Evolutionary conservation across 1,140 invertebrate genomes (phyloP), one percentile per base, ranked within the genome.

Genomic region (Harpegnathos saltator): DNA sequence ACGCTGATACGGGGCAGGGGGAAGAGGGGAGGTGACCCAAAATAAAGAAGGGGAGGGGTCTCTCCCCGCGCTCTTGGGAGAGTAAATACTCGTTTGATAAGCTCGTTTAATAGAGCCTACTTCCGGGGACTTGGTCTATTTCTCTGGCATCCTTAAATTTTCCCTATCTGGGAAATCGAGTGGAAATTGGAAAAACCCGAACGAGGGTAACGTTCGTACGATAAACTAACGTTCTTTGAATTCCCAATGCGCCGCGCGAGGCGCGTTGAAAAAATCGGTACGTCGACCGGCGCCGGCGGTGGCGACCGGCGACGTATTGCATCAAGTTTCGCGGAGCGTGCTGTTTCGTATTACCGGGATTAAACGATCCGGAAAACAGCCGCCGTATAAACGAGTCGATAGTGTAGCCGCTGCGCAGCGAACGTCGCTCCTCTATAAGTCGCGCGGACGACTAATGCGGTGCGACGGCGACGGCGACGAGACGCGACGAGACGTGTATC

Each of bases 331-430:
- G 68, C 69, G 38, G 44, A 59, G 56, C 63, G 24, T 54, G 54
- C 56, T 89, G 82, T 85, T 85, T 86, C 87, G 84, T 89, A 91
- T 93, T 91, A 89, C 83, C 63, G 19, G 85, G 86, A 92, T 93
- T 92, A 92, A 92, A 93, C 85, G 85, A 74, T 59, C 82, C 54
- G 88, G 84, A 89, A 91, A 88, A 78, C 61, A 68, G 80, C 58
- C 63, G 50, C 74, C 62, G 82, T 88, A 83, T 72, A 89, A 88
- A 85, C 78, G 80, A 65, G 81, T 61, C 77, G 77, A 63, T 38
- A 66, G 69, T 26, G 59, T n/a, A n/a, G 38, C 38, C 0, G 29
- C 58, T 62, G n/a, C n/a, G 44, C 33, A 24, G 65, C 44, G 68
- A 1, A 5, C 29, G 29, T 69, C 38, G 38, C 66, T 58, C 14